Conservation (phyloP, 2,888 invertebrate genomes). For the Amorpha juglandis region DNA sequence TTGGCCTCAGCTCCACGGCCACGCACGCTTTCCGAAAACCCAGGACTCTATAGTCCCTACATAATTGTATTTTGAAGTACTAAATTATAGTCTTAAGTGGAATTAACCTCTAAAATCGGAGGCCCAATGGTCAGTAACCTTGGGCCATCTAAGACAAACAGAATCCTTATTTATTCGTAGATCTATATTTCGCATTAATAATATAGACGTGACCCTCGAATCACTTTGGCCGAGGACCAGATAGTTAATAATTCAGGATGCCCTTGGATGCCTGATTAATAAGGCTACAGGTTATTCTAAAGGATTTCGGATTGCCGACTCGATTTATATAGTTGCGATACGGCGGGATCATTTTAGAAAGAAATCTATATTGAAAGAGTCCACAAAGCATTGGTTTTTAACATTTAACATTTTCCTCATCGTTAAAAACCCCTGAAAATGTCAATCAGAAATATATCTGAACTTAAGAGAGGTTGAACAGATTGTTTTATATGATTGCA, state of each 20-base stretch:
- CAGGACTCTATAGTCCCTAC: neutral
- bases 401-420: too few relatives aligned
- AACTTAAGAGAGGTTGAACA: too few relatives aligned
- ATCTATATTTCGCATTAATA: slow-evolving; percentile 8
- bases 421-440: too few relatives aligned
- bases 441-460: too few relatives aligned
- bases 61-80: neutral
- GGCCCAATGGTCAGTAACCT: neutral
- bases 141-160: neutral
- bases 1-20: too few relatives aligned
- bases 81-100: neutral
- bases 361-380: too few relatives aligned
- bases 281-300: neutral
- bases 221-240: slow-evolving; percentile 3
- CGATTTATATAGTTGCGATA: neutral
- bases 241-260: neutral
- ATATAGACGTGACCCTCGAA: slow-evolving; percentile 11
- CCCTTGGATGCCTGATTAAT: slow-evolving; percentile 5
- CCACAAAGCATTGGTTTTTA: too few relatives aligned
- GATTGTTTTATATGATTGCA: too few relatives aligned
- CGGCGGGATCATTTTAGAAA: neutral
- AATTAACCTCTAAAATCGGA: neutral
- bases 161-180: slow-evolving; percentile 17
- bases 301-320: neutral
- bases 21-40: too few relatives aligned